Conservation (phyloP, 2,797 vertebrate genomes). For the Orientallactaga sibirica region DNA sequence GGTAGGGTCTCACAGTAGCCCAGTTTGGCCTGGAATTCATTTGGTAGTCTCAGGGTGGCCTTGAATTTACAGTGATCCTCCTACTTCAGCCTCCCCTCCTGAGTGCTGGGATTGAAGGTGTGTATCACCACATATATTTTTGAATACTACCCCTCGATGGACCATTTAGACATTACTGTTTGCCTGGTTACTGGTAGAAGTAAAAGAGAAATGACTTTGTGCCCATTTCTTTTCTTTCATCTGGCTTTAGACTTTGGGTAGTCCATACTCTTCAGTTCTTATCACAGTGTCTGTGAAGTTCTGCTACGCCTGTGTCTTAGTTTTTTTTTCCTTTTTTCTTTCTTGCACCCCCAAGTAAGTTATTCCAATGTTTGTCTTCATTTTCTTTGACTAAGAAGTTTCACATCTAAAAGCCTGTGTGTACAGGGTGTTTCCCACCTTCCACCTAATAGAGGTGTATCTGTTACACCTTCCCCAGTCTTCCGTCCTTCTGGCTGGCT, state of each 20-base stretch:
- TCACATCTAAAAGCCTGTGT: background rate
- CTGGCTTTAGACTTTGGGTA: background rate
- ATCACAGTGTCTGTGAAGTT: background rate
- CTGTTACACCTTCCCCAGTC: background rate
- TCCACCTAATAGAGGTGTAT: background rate
- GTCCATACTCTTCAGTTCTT: background rate
- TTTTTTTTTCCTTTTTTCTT: background rate
- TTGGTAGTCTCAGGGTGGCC: too few relatives aligned
- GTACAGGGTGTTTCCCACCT: background rate
- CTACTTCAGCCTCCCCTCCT: too few relatives aligned
- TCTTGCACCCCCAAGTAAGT: background rate
- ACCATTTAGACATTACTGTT: background rate
- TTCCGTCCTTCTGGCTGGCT: background rate
- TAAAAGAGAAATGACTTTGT: background rate
- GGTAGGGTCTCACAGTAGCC: too few relatives aligned
- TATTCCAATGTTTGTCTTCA: background rate
- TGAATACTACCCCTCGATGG: background rate
- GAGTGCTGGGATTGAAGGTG: too few relatives aligned
- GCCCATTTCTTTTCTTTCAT: background rate
- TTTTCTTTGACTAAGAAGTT: slow-evolving; percentile 32
- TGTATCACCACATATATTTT: background rate
- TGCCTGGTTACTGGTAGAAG: background rate
- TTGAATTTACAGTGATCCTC: too few relatives aligned
- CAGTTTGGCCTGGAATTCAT: too few relatives aligned
- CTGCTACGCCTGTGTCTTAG: background rate